These are phyloP conservation scores for Osmerus mordax DNA, from an alignment of 2,113 vertebrate genomes.

Conservation along the genomic window DNA sequence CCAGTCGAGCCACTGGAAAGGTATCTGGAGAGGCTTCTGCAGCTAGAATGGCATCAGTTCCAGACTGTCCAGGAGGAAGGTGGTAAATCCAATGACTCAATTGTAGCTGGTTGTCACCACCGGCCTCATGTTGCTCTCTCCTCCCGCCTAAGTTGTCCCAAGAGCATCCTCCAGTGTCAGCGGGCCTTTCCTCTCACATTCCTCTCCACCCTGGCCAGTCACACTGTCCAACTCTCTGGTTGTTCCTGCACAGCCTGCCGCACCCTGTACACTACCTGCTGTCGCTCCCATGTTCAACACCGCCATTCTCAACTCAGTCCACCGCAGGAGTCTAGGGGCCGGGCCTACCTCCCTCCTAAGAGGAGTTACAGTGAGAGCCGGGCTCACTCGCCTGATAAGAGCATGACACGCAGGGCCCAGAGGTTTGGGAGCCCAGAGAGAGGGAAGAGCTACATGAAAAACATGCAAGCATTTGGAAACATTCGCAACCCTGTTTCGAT, in stretches of 20 bases:
- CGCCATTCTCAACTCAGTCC: constrained; percentile 46
- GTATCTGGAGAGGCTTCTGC: constrained; percentile 80
- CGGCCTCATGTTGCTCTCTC: constrained; percentile 46
- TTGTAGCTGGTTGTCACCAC: constrained; percentile 26
- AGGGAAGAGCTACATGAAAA: constrained; percentile 55
- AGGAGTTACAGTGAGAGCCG: constrained; percentile 71
- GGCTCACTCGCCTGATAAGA: constrained; percentile 24
- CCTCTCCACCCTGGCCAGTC: constrained; percentile 60
- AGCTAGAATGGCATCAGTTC: constrained; percentile 84
- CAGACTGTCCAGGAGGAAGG: constrained; percentile 77
- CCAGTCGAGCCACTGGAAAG: constrained; percentile 72
- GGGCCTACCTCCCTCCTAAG: constrained; percentile 32
- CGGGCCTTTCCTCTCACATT: constrained; percentile 68
- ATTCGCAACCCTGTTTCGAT: constrained; percentile 55
- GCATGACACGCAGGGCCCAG: constrained; percentile 1
- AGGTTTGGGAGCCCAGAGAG: constrained; percentile 45
- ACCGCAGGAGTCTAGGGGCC: constrained; percentile 25
- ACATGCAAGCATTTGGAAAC: constrained; percentile 71
- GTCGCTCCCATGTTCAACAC: constrained; percentile 44
- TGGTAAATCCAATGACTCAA: constrained; percentile 36
- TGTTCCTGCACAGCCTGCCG: constrained; percentile 52
- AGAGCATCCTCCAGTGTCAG: constrained; percentile 73
- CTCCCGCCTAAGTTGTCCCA: constrained; percentile 67
- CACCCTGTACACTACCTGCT: constrained; percentile 41
- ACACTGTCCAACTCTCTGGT: constrained; percentile 42